phyloP scores from a whole-genome alignment of 2,113 vertebrate species.

The Bolborhynchus lineola region DNA sequence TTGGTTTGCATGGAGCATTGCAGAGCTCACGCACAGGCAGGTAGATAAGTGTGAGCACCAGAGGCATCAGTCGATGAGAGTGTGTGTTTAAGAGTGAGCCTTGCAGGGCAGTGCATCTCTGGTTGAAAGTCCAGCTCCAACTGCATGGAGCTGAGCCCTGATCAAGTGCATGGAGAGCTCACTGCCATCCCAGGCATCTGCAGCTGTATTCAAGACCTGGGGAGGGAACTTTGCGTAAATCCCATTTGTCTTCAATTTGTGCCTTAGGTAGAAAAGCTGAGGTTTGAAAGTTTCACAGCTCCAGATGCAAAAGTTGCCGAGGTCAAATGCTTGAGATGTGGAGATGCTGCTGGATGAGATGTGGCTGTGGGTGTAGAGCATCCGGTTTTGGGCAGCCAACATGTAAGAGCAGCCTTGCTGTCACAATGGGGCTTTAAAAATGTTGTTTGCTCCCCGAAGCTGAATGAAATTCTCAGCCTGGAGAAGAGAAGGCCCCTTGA shows the following conservation, averaged over 20 bases:
- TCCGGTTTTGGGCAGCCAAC: neutral
- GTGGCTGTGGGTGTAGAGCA: neutral
- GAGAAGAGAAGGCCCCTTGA: neutral
- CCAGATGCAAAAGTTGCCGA: neutral
- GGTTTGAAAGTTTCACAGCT: neutral
- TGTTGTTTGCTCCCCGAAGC: neutral
- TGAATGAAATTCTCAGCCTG: neutral
- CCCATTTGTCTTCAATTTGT: neutral
- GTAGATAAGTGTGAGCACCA: neutral
- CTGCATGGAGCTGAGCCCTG: neutral
- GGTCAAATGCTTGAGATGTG: neutral
- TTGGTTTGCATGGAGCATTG: neutral
- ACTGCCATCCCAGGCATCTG: neutral
- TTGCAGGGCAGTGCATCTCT: neutral
- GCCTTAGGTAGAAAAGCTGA: neutral
- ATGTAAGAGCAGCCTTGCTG: neutral
- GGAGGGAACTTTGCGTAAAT: neutral
- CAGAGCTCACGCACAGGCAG: neutral
- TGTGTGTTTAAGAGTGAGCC: neutral
- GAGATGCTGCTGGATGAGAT: neutral
- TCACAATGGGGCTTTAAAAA: neutral
- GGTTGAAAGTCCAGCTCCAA: neutral
- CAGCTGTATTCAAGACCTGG: neutral
- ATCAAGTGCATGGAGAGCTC: neutral
- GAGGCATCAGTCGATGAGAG: neutral